Evolutionary conservation across 2,797 vertebrate species (phyloP), one percentile per base, ranked within the genome.

Genomic region (Falco berigora): DNA sequence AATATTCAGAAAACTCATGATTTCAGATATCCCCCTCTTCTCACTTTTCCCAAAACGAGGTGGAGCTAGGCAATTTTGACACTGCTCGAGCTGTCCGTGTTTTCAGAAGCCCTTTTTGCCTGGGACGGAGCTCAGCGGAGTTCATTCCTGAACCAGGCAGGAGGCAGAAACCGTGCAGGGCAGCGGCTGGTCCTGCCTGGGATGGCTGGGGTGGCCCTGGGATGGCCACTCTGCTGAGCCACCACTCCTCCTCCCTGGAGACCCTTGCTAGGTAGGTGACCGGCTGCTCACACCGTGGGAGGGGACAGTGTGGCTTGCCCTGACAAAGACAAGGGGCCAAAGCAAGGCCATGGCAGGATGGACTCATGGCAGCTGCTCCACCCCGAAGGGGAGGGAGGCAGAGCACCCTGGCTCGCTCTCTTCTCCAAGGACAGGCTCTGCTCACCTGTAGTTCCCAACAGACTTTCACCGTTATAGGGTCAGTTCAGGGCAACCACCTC

Each of bases 1-100:
- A 92, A 94, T 94, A 95, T 56, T 95, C 92, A 52, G 82, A 79
- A 97, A 96, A 92, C 56, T 78, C 72, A 66, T 94, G 86, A 77
- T 96, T 97, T 96, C 6, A 52, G 85, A 71, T 92, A 88, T 87
- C 62, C 64, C 67, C 8, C 86, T 91, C 75, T 94, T 91, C 73
- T 91, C 94, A 83, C 91, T 96, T 93, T 27, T 59, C 64, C 56
- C 77, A 30, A 79, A 55, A 44, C 4, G 85, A 91, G 80, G 87
- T 83, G 88, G 78, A 93, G 69, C 62, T 69, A 16, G 23, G 82
- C 44, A 14, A 16, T 55, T 46, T 69, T 80, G 59, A 56, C 71
- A 3, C 36, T 59, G 52, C 50, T 78, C 0, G 3, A 84, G 82
- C 38, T 88, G 47, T 55, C 61, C 68, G 20, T 34, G 23, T 50